phyloP scores from a whole-genome alignment of 2,797 vertebrate species.

The Dendrocincla tyrannina region DNA sequence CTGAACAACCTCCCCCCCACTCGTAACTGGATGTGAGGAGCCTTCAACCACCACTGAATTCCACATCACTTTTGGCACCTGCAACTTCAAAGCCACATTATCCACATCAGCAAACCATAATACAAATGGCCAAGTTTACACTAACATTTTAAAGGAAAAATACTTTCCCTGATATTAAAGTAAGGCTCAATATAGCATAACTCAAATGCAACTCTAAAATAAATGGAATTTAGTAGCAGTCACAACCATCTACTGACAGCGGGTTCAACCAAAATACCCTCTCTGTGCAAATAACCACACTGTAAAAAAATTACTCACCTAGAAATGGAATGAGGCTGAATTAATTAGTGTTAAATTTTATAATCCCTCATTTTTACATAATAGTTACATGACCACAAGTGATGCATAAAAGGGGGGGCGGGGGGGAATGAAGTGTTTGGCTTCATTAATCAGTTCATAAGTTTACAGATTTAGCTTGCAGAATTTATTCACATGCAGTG shows the following conservation, averaged over 20 bases:
- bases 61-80: neutral
- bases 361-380: slow-evolving; percentile 52
- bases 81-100: neutral
- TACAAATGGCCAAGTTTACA: neutral
- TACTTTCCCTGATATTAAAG: neutral
- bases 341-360: slow-evolving; percentile 56
- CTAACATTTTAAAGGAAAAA: neutral
- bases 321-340: slow-evolving; percentile 44
- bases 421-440: neutral
- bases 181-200: neutral
- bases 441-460: slow-evolving; percentile 36
- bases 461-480: slow-evolving; percentile 20
- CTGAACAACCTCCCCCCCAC: neutral
- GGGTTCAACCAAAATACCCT: neutral
- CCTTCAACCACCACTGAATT: neutral
- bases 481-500: neutral
- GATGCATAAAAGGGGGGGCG: neutral
- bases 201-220: neutral
- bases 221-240: neutral
- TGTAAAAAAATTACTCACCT: neutral
- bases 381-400: slow-evolving; percentile 39
- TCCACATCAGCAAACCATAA: neutral
- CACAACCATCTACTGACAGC: neutral
- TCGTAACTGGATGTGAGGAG: accelerated
- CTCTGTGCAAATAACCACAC: neutral